Evolutionary conservation across 1,140 invertebrate species (phyloP).

Genomic region (Himalopsyche phryganea): DNA sequence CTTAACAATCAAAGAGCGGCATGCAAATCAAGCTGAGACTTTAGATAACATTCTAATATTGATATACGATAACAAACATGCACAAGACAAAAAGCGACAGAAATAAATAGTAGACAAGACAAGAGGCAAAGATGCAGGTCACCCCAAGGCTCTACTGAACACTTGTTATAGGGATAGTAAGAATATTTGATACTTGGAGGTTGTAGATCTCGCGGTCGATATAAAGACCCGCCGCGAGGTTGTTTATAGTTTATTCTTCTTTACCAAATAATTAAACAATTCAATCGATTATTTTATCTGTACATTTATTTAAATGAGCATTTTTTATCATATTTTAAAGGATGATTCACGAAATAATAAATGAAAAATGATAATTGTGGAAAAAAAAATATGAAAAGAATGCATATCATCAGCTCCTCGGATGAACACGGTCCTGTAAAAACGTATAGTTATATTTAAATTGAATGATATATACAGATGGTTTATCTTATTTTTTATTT

Average conservation of each 20-base stretch:
- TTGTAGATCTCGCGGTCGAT: slow-evolving; percentile 28
- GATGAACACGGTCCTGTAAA: slow-evolving; percentile 33
- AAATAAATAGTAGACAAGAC: slow-evolving; percentile 23
- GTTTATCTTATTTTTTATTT: slow-evolving; percentile 5
- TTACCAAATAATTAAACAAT: slow-evolving; percentile 28
- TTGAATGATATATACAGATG: slow-evolving; percentile 30
- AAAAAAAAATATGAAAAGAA: not conserved
- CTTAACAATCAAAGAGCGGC: slow-evolving; percentile 25
- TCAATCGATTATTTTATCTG: slow-evolving; percentile 22
- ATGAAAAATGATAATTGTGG: slow-evolving; percentile 12
- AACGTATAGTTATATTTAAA: slow-evolving; percentile 28
- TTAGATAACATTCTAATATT: not conserved
- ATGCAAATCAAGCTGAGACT: slow-evolving; percentile 30
- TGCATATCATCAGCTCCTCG: slow-evolving; percentile 19
- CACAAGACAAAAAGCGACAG: slow-evolving; percentile 30
- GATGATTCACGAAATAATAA: slow-evolving; percentile 21
- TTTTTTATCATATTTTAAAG: slow-evolving; percentile 24
- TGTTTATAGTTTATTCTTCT: slow-evolving; percentile 28
- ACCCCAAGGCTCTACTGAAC: not conserved
- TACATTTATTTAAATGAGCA: slow-evolving; percentile 24
- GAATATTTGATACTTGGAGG: slow-evolving; percentile 36
- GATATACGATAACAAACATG: slow-evolving; percentile 14
- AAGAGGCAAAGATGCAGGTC: slow-evolving; percentile 11
- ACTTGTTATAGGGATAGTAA: slow-evolving; percentile 23
- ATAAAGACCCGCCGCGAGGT: slow-evolving; percentile 25